These are phyloP conservation scores for Thera britannica DNA, from an alignment of 2,888 invertebrate species.

Conservation along the genomic window DNA sequence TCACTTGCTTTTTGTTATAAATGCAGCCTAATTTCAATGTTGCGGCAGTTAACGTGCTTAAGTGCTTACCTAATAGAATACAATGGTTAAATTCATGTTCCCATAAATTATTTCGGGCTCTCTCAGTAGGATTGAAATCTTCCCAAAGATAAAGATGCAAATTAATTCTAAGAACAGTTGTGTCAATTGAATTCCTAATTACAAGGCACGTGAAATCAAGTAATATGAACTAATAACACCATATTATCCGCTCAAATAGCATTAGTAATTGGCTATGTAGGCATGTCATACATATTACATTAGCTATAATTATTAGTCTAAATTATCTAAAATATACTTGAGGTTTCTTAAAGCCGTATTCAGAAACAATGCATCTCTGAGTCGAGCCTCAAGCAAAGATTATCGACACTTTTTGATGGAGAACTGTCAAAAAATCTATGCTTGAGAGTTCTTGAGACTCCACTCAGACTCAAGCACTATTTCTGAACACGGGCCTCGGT, in stretches of 20 bases:
- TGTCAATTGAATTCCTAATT: slow-evolving; percentile 22
- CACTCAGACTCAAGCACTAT: too few relatives aligned
- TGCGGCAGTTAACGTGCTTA: slow-evolving; percentile 9
- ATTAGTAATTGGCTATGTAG: slow-evolving; percentile 6
- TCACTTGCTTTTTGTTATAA: slow-evolving; percentile 25
- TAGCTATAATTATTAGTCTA: too few relatives aligned
- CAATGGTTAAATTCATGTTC: slow-evolving; percentile 14
- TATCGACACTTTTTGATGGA: too few relatives aligned
- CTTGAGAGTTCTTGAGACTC: too few relatives aligned
- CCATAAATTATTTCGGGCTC: slow-evolving; percentile 13
- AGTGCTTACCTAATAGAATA: slow-evolving; percentile 9
- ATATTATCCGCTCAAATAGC: slow-evolving; percentile 8
- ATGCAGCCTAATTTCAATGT: slow-evolving; percentile 15
- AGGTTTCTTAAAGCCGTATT: too few relatives aligned
- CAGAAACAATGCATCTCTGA: too few relatives aligned
- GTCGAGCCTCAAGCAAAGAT: too few relatives aligned
- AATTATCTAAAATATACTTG: too few relatives aligned
- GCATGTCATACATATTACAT: neutral
- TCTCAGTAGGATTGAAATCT: slow-evolving; percentile 15
- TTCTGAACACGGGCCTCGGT: too few relatives aligned
- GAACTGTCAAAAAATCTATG: too few relatives aligned
- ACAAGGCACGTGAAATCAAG: slow-evolving; percentile 14
- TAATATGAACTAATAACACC: slow-evolving; percentile 19
- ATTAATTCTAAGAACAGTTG: slow-evolving; percentile 16
- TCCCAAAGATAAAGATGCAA: slow-evolving; percentile 12